These are phyloP conservation scores for Callyntrura guangdongensis DNA, from an alignment of 2,888 invertebrate species.

Conservation along the genomic window DNA sequence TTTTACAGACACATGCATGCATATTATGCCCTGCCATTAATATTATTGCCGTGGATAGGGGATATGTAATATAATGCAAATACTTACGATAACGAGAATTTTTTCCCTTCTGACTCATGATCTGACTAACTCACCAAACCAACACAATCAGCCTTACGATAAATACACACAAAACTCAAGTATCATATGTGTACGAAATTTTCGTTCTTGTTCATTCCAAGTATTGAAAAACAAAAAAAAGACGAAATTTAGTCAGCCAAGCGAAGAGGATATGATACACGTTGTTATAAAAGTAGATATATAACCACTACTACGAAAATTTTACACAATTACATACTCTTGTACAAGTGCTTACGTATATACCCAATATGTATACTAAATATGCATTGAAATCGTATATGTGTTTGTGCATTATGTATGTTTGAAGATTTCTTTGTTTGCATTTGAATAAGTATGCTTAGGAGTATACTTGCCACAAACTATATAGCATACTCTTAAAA, in stretches of 20 bases:
- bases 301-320: not conserved
- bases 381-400: too few relatives aligned
- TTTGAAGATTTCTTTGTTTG: too few relatives aligned
- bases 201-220: not conserved
- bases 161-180: not conserved
- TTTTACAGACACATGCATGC: too few relatives aligned
- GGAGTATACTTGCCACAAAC: too few relatives aligned
- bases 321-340: not conserved
- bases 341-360: too few relatives aligned
- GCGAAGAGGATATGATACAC: not conserved
- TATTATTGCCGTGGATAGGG: not conserved
- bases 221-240: not conserved
- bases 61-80: not conserved
- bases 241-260: not conserved
- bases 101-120: constrained; percentile 37
- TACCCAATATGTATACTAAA: too few relatives aligned
- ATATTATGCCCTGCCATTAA: not conserved
- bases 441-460: too few relatives aligned
- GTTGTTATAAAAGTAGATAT: not conserved
- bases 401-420: too few relatives aligned
- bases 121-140: constrained; percentile 18
- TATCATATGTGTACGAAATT: not conserved
- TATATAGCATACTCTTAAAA: too few relatives aligned
- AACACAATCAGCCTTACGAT: not conserved
- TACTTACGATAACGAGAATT: constrained; percentile 59